phyloP scores from a whole-genome alignment of 1,140 invertebrate species.

The Aphelinus atriplicis region DNA sequence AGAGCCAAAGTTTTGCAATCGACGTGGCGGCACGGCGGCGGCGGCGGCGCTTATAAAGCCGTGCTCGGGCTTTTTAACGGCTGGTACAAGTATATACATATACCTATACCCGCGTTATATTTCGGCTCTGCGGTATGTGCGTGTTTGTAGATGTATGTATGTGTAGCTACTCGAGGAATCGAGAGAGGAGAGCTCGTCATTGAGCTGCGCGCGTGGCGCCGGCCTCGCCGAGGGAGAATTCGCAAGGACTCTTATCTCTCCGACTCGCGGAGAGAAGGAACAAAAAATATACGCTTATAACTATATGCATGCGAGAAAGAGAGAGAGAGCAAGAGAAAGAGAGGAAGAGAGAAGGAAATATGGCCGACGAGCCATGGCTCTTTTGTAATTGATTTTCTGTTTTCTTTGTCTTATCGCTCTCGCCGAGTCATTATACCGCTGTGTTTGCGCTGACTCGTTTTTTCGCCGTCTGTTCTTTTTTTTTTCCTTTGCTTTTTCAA shows the following conservation, averaged over 20 bases:
- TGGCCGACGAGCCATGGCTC: neutral
- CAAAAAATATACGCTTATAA: neutral
- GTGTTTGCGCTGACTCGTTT: neutral
- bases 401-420: neutral
- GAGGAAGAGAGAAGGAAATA: neutral
- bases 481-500: neutral
- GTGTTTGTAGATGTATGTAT: too few relatives aligned
- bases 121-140: too few relatives aligned
- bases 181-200: conserved; percentile 29
- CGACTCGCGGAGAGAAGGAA: too few relatives aligned
- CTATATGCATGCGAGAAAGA: neutral
- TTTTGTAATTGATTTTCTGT: conserved; percentile 19
- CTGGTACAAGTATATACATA: too few relatives aligned
- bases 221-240: neutral
- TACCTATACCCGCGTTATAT: too few relatives aligned
- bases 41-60: too few relatives aligned
- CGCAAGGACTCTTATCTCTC: conserved; percentile 26
- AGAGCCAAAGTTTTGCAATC: conserved; percentile 18
- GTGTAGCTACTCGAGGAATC: conserved; percentile 1
- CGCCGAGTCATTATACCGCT: too few relatives aligned
- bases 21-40: too few relatives aligned
- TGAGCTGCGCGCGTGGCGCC: neutral
- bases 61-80: too few relatives aligned
- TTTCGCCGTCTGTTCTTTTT: too few relatives aligned
- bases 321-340: neutral